These are phyloP conservation scores for Thereva nobilitata DNA, from an alignment of 2,888 invertebrate genomes.

Conservation along the genomic window DNA sequence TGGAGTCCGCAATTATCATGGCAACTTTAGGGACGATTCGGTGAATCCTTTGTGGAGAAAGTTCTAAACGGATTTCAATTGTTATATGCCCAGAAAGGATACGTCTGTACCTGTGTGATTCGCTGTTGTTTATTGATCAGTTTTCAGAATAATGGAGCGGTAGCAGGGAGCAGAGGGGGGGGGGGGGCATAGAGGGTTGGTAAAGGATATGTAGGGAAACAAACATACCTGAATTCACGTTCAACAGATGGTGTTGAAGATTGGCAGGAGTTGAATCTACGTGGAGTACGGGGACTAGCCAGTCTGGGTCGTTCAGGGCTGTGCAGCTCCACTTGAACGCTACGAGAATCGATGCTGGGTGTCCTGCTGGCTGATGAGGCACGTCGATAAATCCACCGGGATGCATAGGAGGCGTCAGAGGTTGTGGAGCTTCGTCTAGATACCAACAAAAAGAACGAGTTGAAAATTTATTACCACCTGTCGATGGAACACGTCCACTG, in stretches of 20 bases:
- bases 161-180: neutral
- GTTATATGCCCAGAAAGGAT: too few species aligned
- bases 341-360: slow-evolving; percentile 56
- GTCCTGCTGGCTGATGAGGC: slow-evolving; percentile 54
- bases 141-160: too few species aligned
- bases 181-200: neutral
- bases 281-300: slow-evolving; percentile 52
- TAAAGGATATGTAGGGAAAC: slow-evolving; percentile 1
- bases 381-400: slow-evolving; percentile 49
- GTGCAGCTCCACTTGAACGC: slow-evolving; percentile 55
- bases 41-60: too few species aligned
- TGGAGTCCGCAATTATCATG: too few species aligned
- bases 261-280: slow-evolving; percentile 53
- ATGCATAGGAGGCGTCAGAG: slow-evolving; percentile 54
- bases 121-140: too few species aligned
- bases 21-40: too few species aligned
- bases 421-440: slow-evolving; percentile 53
- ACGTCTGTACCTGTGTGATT: too few species aligned
- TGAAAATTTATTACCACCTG: slow-evolving; percentile 1
- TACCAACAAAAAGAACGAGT: neutral
- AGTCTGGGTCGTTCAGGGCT: slow-evolving; percentile 55
- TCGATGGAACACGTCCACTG: too few species aligned
- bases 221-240: slow-evolving; percentile 54
- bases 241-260: slow-evolving; percentile 58
- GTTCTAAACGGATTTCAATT: too few species aligned